Evolutionary conservation across 2,113 vertebrate genomes (phyloP).

Genomic region (Axis porcinus): DNA sequence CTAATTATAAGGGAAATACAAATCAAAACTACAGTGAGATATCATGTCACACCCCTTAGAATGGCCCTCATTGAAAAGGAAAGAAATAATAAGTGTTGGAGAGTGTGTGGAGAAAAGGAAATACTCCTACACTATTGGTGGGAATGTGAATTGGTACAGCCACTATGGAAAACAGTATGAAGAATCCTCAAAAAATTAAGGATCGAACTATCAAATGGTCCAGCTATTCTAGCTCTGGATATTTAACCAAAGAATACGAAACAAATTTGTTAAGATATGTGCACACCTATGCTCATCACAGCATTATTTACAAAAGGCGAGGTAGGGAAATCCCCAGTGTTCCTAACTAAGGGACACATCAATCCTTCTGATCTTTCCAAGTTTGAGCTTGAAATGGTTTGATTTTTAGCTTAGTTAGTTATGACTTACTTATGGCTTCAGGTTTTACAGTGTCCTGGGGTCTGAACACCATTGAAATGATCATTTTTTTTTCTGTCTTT

Average conservation of each 20-base stretch:
- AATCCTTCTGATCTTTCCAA: background rate
- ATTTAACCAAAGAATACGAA: background rate
- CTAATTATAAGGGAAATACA: background rate
- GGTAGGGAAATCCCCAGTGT: background rate
- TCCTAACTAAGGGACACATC: background rate
- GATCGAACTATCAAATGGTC: background rate
- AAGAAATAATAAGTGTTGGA: background rate
- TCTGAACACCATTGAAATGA: background rate
- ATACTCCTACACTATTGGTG: background rate
- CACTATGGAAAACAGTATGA: background rate
- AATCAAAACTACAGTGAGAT: background rate
- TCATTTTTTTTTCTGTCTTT: background rate
- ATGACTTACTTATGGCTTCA: background rate
- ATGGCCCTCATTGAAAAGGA: background rate
- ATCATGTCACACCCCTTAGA: background rate
- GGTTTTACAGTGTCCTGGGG: background rate
- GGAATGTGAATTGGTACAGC: background rate
- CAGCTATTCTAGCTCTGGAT: background rate
- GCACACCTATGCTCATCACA: background rate
- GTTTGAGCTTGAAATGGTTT: conserved; percentile 20
- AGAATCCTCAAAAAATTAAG: background rate
- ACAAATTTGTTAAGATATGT: background rate
- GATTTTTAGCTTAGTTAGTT: conserved; percentile 24
- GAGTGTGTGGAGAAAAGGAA: background rate
- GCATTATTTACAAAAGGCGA: background rate